Base-by-base conservation (phyloP, 2,888 invertebrate genomes). In the Monoplex corrugatus region DNA sequence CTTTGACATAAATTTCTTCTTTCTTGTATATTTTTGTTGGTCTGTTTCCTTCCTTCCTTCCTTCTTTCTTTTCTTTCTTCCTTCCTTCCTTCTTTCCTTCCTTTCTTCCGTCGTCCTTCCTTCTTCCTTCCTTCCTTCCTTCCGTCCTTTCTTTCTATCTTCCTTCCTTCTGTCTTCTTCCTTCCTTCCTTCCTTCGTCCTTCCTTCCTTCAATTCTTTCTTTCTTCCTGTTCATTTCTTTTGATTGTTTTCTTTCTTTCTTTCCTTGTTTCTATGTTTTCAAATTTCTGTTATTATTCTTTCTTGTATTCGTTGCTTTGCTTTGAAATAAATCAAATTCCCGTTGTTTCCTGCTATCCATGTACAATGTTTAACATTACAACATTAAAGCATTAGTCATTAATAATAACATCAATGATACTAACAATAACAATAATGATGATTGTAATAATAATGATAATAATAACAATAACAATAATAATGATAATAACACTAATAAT, bases 211-310 rank as follows among this genome's bases (percentile, higher is more conserved):
- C 32, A 35, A 10, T 23, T 44, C 8, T 23, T 10, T 35, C 8
- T 43, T 16, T 43, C 44, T 82, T 44, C 43, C 82, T 82, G 43
- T 82, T 23, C 72, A 68, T 86, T 19, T 72, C 72, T 86, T 43
- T 86, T 43, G 40, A 16, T 86, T 72, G 68, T n/a, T 72, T n/a
- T 86, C 72, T 86, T n/a, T 72, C 43, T 86, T 43, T 86, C 72
- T 44, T 23, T 43, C n/a, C 13, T 38, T 75, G 5, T 38, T n/a
- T 19, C 35, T 75, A 16, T 38, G 6, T 72, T n/a, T 35, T 35
- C 44, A 8, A 45, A 23, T 50, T 28, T n/a, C 45, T 85, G 23
- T 50, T 44, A 23, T 44, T 85, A 44, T 50, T 35, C 50, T 40
- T 50, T 32, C n/a, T 50, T n/a, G 5, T 85, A 44, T 50, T 50